Evolutionary conservation across 2,888 invertebrate species (phyloP).

Genomic region (Netelia virgata): DNA sequence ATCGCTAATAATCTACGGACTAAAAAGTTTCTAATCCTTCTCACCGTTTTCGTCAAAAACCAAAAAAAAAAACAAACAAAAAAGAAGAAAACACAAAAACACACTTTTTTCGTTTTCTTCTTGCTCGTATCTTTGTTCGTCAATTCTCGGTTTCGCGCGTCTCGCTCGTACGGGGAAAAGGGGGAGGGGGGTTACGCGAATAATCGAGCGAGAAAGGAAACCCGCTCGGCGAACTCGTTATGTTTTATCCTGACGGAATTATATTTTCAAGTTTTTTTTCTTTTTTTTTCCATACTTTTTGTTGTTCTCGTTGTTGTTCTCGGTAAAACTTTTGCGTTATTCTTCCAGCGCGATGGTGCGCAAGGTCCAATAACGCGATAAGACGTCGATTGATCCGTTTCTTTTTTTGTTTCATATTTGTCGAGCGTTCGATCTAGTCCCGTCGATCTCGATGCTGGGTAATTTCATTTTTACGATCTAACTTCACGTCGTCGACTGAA

Average conservation of each 20-base stretch:
- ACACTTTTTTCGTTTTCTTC: conserved; percentile 11
- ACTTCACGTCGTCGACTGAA: conserved; percentile 70
- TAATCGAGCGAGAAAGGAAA: conserved; percentile 50
- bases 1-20: conserved; percentile 70
- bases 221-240: conserved; percentile 16
- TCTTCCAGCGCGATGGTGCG: conserved; percentile 15
- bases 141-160: conserved; percentile 2
- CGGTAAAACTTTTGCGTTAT: not conserved
- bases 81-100: not conserved
- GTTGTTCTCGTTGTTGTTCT: not conserved
- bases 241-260: conserved; percentile 9
- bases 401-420: not conserved
- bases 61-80: not conserved
- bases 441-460: conserved; percentile 36
- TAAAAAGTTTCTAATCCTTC: conserved; percentile 64
- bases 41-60: conserved; percentile 32
- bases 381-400: conserved; percentile 39
- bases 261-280: not conserved
- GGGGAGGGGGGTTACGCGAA: conserved; percentile 3
- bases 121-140: conserved; percentile 2
- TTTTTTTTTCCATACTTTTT: not conserved
- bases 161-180: no score
- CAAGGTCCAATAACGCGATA: conserved; percentile 34
- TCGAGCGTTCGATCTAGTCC: conserved; percentile 17
- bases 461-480: conserved; percentile 45